A percentile compares a stretch with the other conserved stretches of the same genome.
Evolutionary conservation across 2,113 vertebrate genomes (phyloP).

Genomic region (Campylomormyrus numenius): DNA sequence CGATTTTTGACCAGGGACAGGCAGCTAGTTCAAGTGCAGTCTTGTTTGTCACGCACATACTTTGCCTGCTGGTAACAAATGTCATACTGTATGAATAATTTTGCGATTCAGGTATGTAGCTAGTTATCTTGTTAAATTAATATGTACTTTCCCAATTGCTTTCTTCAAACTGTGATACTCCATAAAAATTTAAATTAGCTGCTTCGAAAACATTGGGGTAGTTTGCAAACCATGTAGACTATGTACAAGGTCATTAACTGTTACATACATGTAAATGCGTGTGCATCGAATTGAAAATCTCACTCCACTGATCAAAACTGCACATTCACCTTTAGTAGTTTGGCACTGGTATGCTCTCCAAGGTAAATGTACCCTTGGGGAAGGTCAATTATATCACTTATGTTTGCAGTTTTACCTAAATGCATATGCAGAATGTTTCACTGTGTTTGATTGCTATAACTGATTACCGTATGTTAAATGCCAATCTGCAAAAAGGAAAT

Average conservation of each 20-base stretch:
- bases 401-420: not conserved
- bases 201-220: too few species aligned
- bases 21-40: not conserved
- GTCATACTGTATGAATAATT: not conserved
- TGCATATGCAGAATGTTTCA: not conserved
- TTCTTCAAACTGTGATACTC: not conserved
- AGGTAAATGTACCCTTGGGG: not conserved
- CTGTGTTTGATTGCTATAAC: not conserved
- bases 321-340: not conserved
- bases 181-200: not conserved
- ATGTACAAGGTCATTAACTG: too few species aligned
- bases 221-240: too few species aligned
- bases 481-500: not conserved
- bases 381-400: not conserved
- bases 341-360: not conserved
- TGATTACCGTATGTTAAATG: not conserved
- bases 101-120: not conserved
- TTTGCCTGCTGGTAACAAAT: not conserved
- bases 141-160: not conserved
- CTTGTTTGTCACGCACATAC: not conserved
- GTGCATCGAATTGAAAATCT: too few species aligned
- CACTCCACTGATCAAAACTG: not conserved
- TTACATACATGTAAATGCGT: too few species aligned
- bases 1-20: constrained; percentile 6
- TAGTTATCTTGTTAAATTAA: not conserved